phyloP scores from a whole-genome alignment of 2,888 invertebrate species.

The Drosophila neotestacea region DNA sequence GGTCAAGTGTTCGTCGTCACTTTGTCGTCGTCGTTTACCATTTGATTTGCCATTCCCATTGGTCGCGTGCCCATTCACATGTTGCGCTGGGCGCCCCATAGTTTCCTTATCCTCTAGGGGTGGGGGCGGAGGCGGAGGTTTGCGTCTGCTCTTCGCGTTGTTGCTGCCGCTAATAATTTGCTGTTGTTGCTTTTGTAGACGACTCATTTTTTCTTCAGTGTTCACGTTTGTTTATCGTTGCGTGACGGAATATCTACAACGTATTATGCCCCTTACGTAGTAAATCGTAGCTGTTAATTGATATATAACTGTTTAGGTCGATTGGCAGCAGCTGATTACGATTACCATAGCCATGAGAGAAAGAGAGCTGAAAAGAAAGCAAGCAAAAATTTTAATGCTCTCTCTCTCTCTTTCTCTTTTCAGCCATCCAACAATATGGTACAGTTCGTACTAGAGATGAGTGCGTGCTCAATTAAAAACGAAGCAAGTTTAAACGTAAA shows the following conservation, averaged over 20 bases:
- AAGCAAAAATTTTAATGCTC: constrained; percentile 15
- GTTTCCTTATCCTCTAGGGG: constrained; percentile 30
- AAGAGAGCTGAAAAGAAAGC: constrained; percentile 24
- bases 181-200: constrained; percentile 46
- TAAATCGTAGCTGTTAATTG: constrained; percentile 31
- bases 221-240: constrained; percentile 13
- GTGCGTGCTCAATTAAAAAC: constrained; percentile 19
- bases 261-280: constrained; percentile 24
- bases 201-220: constrained; percentile 47
- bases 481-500: not conserved
- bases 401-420: constrained; percentile 15
- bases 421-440: constrained; percentile 63
- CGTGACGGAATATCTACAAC: constrained; percentile 26
- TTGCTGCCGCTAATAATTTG: constrained; percentile 41
- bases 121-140: constrained; percentile 23
- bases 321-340: constrained; percentile 52
- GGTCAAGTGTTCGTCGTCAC: constrained; percentile 32
- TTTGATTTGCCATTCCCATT: constrained; percentile 50
- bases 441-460: constrained; percentile 66
- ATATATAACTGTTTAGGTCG: constrained; percentile 41
- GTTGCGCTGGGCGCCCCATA: constrained; percentile 24
- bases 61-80: constrained; percentile 55
- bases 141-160: constrained; percentile 41
- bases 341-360: constrained; percentile 26
- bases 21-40: constrained; percentile 29